phyloP scores from a whole-genome alignment of 2,888 invertebrate genomes.

The Calameuta idolon region DNA sequence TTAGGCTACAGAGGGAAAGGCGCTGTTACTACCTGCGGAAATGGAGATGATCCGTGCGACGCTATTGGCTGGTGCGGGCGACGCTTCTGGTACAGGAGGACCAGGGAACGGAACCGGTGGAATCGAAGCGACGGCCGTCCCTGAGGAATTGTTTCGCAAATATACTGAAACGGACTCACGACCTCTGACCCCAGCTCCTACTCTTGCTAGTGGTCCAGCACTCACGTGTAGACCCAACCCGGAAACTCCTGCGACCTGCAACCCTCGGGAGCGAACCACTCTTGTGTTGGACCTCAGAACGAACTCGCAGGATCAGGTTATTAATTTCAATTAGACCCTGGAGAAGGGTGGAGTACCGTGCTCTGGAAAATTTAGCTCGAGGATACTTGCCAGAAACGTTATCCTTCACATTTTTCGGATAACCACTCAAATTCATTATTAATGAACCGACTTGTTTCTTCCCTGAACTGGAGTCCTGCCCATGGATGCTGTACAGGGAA shows the following conservation, averaged over 20 bases:
- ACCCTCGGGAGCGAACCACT: conserved; percentile 60
- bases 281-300: conserved; percentile 65
- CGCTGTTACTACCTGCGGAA: conserved; percentile 56
- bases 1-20: conserved; percentile 60
- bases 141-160: conserved; percentile 68
- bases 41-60: conserved; percentile 58
- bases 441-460: no score
- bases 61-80: conserved; percentile 37
- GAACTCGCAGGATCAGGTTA: conserved; percentile 44
- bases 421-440: no score
- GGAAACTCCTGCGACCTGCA: conserved; percentile 48
- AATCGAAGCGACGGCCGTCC: conserved; percentile 39
- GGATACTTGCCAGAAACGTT: no score
- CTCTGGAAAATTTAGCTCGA: not conserved
- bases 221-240: conserved; percentile 34
- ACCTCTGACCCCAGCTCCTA: conserved; percentile 84
- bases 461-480: no score
- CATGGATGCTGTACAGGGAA: no score
- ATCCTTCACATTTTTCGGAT: no score
- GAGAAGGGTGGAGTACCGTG: not conserved
- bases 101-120: not conserved
- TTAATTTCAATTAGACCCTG: not conserved
- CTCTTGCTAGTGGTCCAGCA: conserved; percentile 73
- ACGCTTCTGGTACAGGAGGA: not conserved
- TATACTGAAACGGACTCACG: conserved; percentile 89